Evolutionary conservation across 2,888 invertebrate species (phyloP), one percentile per base, ranked within the genome.

Genomic region (Ceraclea dissimilis): DNA sequence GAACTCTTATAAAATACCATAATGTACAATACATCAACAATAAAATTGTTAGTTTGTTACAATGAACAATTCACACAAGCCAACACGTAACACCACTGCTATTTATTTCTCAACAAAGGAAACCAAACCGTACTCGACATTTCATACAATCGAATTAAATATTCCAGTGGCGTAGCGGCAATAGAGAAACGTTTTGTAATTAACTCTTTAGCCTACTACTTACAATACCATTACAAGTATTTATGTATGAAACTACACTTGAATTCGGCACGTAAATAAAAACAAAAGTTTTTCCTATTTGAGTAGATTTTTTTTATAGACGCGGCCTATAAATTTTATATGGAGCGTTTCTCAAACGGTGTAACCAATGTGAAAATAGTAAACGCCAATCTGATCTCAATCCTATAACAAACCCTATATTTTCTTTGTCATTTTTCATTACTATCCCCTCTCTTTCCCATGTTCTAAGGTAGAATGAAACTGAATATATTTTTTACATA

Each of bases 181-280:
- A 47, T 47, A 47, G 47, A 47, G 47, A 47, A 47, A 47, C 47
- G 47, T 18, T 47, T 47, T 47, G 47, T 47, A 47, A 47, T 47
- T 47, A 47, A 47, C 47, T 19, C 5, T 8, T 20, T 18, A 47
- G 13, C 47, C 13, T n/a, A n/a, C n/a, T n/a, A n/a, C n/a, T n/a
- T n/a, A n/a, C n/a, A 13, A 11, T 47, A 13, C 16, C 13, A 39
- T 39, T 39, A 39, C 39, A 39, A 39, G 16, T 13, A 39, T 26
- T 26, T 6, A 6, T 26, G 13, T 39, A 8, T 13, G 39, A n/a
- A n/a, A n/a, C n/a, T 39, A 39, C 39, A 39, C 16, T 13, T 8
- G 39, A 5, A 16, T 39, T 26, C 26, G 26, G 10, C 26, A 26
- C 26, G 26, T 39, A 39, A 39, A 39, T 39, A 39, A 8, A 39